Evolutionary conservation across 2,113 vertebrate genomes (phyloP).

Genomic region (Emydura subglobosa): DNA sequence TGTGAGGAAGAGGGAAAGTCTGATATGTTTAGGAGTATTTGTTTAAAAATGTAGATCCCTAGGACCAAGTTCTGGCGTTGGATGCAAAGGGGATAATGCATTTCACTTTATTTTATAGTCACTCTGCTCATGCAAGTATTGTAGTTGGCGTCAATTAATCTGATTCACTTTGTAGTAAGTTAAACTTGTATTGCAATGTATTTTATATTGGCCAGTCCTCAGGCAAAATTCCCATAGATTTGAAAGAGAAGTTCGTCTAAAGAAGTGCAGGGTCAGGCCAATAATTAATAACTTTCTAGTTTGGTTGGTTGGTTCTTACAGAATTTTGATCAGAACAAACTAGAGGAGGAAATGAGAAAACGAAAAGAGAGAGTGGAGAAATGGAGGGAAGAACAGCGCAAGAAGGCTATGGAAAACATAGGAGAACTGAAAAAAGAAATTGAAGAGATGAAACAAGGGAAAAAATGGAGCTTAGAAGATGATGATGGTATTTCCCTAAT

Average conservation of each 20-base stretch:
- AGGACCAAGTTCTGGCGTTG: neutral
- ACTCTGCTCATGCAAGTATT: neutral
- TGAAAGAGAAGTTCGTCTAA: neutral
- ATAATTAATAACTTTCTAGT: neutral
- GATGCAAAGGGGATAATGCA: neutral
- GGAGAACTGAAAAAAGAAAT: constrained; percentile 97
- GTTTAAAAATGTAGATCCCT: neutral
- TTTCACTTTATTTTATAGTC: neutral
- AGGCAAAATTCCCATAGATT: neutral
- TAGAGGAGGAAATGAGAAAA: constrained; percentile 99
- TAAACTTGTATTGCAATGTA: neutral
- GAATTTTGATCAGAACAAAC: constrained; percentile 99
- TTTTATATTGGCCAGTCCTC: neutral
- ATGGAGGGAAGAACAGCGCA: constrained; percentile 97
- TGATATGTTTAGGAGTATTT: neutral
- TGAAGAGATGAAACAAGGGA: constrained; percentile 98
- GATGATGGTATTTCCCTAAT: constrained; percentile 88
- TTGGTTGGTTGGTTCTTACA: constrained; percentile 52
- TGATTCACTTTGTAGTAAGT: too few species aligned
- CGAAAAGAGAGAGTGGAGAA: constrained; percentile 98
- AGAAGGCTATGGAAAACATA: constrained; percentile 97
- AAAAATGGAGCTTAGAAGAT: constrained; percentile 98
- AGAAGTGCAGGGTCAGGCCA: neutral
- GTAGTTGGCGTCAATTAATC: neutral
- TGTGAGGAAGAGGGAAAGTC: neutral